Evolutionary conservation across 2,888 invertebrate species (phyloP), one percentile per base, ranked within the genome.

Genomic region (Cephalotes varians): DNA sequence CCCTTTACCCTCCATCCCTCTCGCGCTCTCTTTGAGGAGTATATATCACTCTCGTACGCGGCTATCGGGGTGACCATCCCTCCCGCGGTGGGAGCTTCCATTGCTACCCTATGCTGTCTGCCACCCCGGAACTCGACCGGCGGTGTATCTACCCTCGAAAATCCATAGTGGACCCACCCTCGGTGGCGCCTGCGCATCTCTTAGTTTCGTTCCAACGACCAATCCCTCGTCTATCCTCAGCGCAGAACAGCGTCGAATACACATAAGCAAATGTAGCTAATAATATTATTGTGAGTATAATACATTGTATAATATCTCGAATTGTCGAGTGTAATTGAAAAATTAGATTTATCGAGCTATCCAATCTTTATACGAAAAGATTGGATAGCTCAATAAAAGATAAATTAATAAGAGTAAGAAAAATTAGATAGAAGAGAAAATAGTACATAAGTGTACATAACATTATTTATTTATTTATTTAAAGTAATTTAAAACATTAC

Each of bases 141-240:
- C 89, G 88, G 90, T 90, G 90, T 93, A 92, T 93, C 92, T 93
- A 92, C 92, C 93, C 92, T 93, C 94, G 93, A 94, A 94, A 94
- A 94, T 94, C 94, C 94, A 94, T 94, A 94, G 93, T 92, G 92
- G 93, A 93, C 93, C 93, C 93, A 93, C 93, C 93, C 93, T 92
- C 82, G 83, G 84, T 74, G 86, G 93, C 94, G 94, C 94, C 84
- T 93, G 94, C 94, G 94, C 93, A 88, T 88, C 89, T 84, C 85
- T 86, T 69, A 69, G 83, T 86, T 87, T 85, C 85, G 65, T 85
- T 86, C 73, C 87, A 87, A 88, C 90, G 83, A 83, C 84, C 88
- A 85, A 83, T 73, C 83, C 87, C 82, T 69, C 81, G 54, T 56
- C n/a, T 62, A 34, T 49, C 67, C 65, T 51, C 73, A n/a, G 1